Conservation (phyloP, 2,888 invertebrate species). For the Pedicia rivosa region DNA sequence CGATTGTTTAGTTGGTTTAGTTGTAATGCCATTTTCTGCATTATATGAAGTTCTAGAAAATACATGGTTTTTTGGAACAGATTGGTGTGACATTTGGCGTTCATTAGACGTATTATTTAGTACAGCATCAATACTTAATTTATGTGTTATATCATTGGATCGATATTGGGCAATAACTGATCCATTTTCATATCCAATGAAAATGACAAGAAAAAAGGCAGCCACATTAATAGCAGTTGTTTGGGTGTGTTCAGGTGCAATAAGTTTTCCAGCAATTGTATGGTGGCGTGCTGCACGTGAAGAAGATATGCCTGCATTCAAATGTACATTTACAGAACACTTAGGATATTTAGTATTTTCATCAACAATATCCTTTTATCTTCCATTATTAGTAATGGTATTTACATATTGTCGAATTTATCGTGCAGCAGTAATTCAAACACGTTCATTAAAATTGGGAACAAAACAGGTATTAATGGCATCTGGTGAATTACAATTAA, state of each 20-base stretch:
- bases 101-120: constrained; percentile 93
- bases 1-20: constrained; percentile 87
- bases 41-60: constrained; percentile 77
- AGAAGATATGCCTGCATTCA: constrained; percentile 63
- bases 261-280: constrained; percentile 95
- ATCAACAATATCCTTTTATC: constrained; percentile 93
- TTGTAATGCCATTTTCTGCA: constrained; percentile 96
- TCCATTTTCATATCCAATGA: constrained; percentile 91
- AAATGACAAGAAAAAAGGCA: constrained; percentile 81
- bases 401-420: constrained; percentile 96
- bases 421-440: constrained; percentile 83
- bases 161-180: constrained; percentile 98
- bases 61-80: constrained; percentile 86
- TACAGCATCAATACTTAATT: constrained; percentile 91
- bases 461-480: constrained; percentile 79
- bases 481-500: constrained; percentile 72
- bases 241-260: constrained; percentile 92
- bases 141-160: constrained; percentile 93
- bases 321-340: constrained; percentile 94
- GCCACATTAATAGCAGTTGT: constrained; percentile 80
- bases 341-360: constrained; percentile 93
- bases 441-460: constrained; percentile 76
- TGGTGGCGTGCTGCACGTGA: constrained; percentile 86
- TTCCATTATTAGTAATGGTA: constrained; percentile 93
- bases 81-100: constrained; percentile 97